Evolutionary conservation across 2,113 vertebrate species (phyloP).

Genomic region (Diglossa brunneiventris): DNA sequence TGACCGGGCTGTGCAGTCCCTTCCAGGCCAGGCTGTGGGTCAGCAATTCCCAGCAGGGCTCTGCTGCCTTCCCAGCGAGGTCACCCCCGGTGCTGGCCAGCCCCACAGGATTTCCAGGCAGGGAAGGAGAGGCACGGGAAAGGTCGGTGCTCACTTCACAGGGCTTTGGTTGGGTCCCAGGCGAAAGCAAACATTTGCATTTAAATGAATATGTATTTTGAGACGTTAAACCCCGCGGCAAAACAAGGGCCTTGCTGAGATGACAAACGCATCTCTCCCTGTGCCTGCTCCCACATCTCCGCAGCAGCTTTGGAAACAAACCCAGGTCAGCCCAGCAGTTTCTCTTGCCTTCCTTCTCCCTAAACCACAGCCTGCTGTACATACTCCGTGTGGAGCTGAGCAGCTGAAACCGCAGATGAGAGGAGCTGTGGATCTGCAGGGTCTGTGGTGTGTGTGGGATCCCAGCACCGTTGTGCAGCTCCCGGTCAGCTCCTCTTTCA

Average conservation of each 20-base stretch:
- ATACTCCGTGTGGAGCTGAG: neutral
- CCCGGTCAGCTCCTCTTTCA: neutral
- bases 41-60: fast-evolving
- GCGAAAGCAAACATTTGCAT: constrained; percentile 40
- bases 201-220: constrained; percentile 57
- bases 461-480: fast-evolving
- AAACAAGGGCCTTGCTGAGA: neutral
- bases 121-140: neutral
- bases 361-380: neutral
- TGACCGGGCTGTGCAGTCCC: fast-evolving
- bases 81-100: neutral
- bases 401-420: neutral
- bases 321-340: neutral
- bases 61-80: neutral
- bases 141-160: neutral
- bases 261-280: neutral
- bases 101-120: neutral
- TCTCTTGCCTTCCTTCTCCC: neutral
- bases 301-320: neutral
- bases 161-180: neutral
- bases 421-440: neutral
- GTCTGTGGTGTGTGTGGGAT: neutral
- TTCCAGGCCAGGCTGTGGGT: too few species aligned
- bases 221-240: neutral
- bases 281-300: neutral